Conservation (phyloP, 2,797 vertebrate species). For the Paramormyrops hopkinsi region DNA sequence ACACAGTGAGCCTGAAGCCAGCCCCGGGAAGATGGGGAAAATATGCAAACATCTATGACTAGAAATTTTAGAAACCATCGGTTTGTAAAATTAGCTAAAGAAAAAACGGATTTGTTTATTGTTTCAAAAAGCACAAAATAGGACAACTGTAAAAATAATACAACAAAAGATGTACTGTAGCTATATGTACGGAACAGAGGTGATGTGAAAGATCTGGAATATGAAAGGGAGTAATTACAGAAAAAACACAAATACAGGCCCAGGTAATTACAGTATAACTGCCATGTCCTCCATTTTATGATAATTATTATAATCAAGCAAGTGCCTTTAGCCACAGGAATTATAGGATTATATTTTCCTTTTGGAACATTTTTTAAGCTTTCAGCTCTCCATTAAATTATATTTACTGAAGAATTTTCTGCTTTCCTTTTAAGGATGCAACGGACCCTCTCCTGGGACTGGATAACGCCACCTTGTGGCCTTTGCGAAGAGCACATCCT, state of each 20-base stretch:
- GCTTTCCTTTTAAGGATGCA: background rate
- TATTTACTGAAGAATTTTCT: background rate
- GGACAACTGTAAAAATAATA: background rate
- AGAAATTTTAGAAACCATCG: background rate
- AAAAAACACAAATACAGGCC: conserved; percentile 22
- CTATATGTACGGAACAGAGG: background rate
- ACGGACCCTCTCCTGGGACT: background rate
- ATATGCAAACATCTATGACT: background rate
- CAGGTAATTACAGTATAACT: conserved; percentile 24
- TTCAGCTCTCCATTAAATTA: background rate
- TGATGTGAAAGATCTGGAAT: conserved; percentile 2
- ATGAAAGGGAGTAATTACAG: background rate
- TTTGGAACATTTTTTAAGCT: background rate
- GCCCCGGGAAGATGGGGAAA: background rate
- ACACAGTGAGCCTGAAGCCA: background rate
- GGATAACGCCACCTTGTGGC: background rate
- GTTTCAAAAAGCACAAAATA: background rate
- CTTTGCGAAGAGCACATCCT: background rate
- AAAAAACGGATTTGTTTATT: background rate
- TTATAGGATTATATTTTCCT: background rate
- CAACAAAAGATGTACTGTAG: background rate
- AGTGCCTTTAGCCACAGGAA: background rate
- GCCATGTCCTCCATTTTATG: background rate
- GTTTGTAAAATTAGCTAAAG: background rate
- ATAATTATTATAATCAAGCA: conserved; percentile 7